Base-by-base conservation (phyloP, 2,113 vertebrate species). In the Chionomys nivalis region DNA sequence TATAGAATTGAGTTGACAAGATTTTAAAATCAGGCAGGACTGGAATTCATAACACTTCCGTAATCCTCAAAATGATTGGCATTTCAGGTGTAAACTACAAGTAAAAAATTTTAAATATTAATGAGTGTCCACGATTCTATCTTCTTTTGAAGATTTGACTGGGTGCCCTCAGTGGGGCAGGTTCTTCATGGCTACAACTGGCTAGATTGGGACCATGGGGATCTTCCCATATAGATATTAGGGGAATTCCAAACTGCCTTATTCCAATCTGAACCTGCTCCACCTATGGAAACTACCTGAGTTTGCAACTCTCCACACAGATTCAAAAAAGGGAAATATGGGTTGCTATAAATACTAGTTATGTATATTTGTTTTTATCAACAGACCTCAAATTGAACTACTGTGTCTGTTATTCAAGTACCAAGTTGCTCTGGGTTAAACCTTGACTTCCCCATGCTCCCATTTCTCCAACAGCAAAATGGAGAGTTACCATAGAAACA, bases 351-450 rank as follows among this genome's bases (percentile, higher is more conserved):
- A 91, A n/a, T 36, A 58, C 58, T 44, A 8, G 21, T 24, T 68
- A 61, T 21, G 2, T 85, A 3, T 52, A 11, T 72, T 76, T 88
- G 42, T 52, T 58, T 85, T 88, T 91, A 95, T 49, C 12, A 55
- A 81, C 72, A 96, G 65, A 70, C 58, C 28, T 86, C 26, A 47
- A 63, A 68, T 86, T 96, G n/a, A 44, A 95, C 61, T 39, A 14
- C 21, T 68, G 90, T 17, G 44, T 90, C 58, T 77, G 7, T 61
- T 92, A 61, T 47, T 82, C 33, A 86, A 81, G 39, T 92, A 58
- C 36, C 65, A 36, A 6, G 26, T 92, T 24, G 36, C 72, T 16
- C 31, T 96, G 61, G 17, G 47, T 28, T 8, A 88, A 82, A 58
- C n/a, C 28, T 87, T 77, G 55, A 31, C 10, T 11, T 83, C 44